phyloP scores from a whole-genome alignment of 2,113 vertebrate species.

The Lanius ludovicianus region DNA sequence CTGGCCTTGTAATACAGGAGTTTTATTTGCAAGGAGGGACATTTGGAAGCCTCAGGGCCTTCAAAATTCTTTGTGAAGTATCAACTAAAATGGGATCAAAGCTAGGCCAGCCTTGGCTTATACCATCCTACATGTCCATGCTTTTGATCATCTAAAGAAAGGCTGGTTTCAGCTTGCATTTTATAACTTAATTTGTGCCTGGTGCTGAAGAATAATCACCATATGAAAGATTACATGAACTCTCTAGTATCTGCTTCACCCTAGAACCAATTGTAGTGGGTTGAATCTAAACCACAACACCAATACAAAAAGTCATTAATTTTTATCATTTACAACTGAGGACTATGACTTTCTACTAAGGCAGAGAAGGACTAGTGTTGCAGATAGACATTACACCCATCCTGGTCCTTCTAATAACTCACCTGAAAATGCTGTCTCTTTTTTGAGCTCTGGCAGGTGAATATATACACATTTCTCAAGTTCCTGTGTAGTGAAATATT shows the following conservation, averaged over 20 bases:
- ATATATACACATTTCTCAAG: neutral
- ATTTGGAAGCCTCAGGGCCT: neutral
- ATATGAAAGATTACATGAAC: neutral
- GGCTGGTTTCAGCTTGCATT: neutral
- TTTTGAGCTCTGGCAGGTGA: neutral
- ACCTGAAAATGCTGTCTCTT: neutral
- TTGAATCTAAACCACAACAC: too few relatives aligned
- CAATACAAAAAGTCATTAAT: neutral
- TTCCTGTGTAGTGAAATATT: neutral
- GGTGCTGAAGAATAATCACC: neutral
- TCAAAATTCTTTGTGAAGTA: neutral
- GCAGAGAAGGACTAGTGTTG: neutral
- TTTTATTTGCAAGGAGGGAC: neutral
- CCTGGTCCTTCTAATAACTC: neutral
- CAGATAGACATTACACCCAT: neutral
- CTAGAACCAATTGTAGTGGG: neutral
- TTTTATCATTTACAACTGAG: neutral
- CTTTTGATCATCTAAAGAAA: neutral
- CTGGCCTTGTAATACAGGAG: neutral
- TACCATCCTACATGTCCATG: fast-evolving
- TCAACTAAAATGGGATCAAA: neutral
- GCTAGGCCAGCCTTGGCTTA: neutral
- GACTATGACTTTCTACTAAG: neutral
- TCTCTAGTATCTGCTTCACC: neutral
- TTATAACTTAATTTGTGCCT: neutral